Evolutionary conservation across 2,797 vertebrate genomes (phyloP).

Genomic region (Picus viridis): DNA sequence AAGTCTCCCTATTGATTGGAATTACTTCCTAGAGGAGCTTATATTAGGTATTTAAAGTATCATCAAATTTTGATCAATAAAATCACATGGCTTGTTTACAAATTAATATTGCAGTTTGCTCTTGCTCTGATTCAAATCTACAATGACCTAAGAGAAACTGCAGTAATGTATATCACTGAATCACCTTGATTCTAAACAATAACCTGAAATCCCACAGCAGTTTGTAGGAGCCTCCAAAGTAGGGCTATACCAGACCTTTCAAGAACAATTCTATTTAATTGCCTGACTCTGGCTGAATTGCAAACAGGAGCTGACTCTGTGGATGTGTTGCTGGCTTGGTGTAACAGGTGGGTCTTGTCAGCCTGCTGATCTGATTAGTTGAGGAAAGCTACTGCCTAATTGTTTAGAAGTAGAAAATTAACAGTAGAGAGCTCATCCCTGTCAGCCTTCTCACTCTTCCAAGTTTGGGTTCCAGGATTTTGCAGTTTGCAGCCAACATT

Average conservation of each 20-base stretch:
- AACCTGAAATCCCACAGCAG: neutral
- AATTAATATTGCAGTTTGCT: neutral
- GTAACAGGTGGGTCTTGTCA: conserved; percentile 10
- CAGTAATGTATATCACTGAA: neutral
- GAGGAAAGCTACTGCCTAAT: neutral
- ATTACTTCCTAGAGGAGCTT: neutral
- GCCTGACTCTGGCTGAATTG: neutral
- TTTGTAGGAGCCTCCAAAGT: neutral
- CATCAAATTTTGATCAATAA: neutral
- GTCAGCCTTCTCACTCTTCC: neutral
- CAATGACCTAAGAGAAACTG: neutral
- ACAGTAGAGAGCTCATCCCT: neutral
- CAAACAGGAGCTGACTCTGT: neutral
- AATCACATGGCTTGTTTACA: neutral
- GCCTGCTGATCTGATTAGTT: neutral
- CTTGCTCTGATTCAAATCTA: neutral
- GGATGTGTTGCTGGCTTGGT: neutral
- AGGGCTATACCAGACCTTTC: neutral
- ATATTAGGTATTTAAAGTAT: neutral
- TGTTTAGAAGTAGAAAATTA: neutral
- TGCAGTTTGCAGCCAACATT: neutral
- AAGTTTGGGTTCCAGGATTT: neutral
- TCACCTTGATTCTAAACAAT: neutral
- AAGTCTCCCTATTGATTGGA: neutral
- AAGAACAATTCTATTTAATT: neutral